phyloP scores from a whole-genome alignment of 2,888 invertebrate species.

The Thereva unica region DNA sequence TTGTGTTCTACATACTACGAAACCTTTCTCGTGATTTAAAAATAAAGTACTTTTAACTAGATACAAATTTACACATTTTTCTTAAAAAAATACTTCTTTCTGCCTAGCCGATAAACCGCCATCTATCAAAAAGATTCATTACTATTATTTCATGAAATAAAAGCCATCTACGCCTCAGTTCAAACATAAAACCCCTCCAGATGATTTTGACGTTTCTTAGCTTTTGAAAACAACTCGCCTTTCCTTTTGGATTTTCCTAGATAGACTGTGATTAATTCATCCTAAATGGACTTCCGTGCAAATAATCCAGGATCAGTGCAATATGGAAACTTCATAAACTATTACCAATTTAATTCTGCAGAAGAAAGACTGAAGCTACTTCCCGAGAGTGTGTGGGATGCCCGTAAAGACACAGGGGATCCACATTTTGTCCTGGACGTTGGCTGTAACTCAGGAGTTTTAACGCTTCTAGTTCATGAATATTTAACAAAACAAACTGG shows the following conservation, averaged over 20 bases:
- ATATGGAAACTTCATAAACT: slow-evolving; percentile 85
- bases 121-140: too few species aligned
- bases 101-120: too few species aligned
- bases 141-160: too few species aligned
- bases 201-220: slow-evolving; percentile 10
- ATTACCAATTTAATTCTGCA: slow-evolving; percentile 79
- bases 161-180: background rate
- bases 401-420: slow-evolving; percentile 45
- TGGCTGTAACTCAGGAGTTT: slow-evolving; percentile 75
- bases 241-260: too few species aligned
- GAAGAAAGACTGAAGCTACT: slow-evolving; percentile 69
- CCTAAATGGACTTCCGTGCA: slow-evolving; percentile 49
- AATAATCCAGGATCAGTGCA: slow-evolving; percentile 76
- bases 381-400: slow-evolving; percentile 51
- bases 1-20: too few species aligned
- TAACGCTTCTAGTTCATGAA: slow-evolving; percentile 65
- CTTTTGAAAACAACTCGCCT: background rate
- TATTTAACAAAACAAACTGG: slow-evolving; percentile 55
- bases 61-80: too few species aligned
- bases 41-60: too few species aligned
- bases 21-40: too few species aligned
- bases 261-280: background rate
- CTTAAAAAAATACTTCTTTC: too few species aligned
- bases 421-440: slow-evolving; percentile 62
- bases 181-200: background rate